Conservation (phyloP, 2,113 vertebrate genomes). For the Aptenodytes patagonicus region DNA sequence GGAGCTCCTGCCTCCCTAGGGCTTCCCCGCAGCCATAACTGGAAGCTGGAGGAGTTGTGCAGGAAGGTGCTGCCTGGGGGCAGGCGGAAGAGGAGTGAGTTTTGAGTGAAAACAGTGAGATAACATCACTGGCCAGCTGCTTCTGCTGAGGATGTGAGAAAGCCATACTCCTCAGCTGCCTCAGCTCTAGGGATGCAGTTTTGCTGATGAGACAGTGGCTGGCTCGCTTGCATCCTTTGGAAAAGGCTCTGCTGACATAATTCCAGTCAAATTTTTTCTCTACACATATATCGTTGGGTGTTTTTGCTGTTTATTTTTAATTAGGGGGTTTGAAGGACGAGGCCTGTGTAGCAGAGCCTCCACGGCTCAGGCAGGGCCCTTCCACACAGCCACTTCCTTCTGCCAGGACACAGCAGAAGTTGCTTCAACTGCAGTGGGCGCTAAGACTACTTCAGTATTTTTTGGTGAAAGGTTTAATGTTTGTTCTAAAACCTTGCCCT, state of each 20-base stretch:
- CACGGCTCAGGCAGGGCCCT: background rate
- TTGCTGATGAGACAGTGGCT: background rate
- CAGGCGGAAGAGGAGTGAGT: background rate
- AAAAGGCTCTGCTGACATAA: background rate
- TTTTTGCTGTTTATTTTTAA: background rate
- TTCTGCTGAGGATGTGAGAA: background rate
- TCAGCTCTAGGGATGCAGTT: background rate
- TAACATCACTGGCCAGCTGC: background rate
- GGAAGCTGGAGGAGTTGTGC: background rate
- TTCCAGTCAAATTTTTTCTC: background rate
- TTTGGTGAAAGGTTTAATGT: background rate
- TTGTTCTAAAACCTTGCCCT: background rate
- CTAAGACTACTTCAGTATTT: background rate
- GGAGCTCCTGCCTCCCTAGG: background rate
- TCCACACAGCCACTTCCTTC: background rate
- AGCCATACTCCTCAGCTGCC: background rate
- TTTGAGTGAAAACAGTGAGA: background rate
- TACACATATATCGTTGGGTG: accelerated
- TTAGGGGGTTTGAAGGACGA: accelerated
- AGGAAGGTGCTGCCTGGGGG: background rate
- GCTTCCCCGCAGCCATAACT: background rate
- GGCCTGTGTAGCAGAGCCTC: background rate
- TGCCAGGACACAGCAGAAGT: background rate
- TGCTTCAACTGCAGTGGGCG: background rate
- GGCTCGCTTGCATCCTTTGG: background rate